Evolutionary conservation across 1,140 invertebrate genomes (phyloP), one percentile per base, ranked within the genome.

Genomic region (Gonatopus flavifemur): DNA sequence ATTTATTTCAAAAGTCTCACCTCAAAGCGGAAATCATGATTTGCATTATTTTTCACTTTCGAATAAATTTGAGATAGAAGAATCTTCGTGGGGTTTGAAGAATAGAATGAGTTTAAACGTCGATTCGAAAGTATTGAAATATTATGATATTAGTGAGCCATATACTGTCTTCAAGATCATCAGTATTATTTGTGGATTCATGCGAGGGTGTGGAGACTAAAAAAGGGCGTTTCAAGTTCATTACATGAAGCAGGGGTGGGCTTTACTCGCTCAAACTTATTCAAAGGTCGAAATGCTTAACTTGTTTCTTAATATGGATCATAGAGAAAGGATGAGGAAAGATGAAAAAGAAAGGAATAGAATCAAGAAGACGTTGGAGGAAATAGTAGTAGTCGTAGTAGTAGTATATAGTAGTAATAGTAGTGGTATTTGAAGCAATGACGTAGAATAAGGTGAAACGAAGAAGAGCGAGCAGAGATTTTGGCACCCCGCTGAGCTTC

Each of bases 401-500:
- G 38, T 21, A 39, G 18, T 1, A 37, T 24, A 32, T 22, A 35
- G 47, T 49, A 20, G 52, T 37, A 8, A 48, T 32, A 21, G 5
- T 24, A 16, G 28, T 19, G n/a, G n/a, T n/a, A n/a, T n/a, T n/a
- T n/a, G n/a, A n/a, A n/a, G n/a, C n/a, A n/a, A n/a, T n/a, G 31
- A 49, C 38, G 57, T 60, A 54, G 59, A 54, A 57, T 54, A 55
- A 58, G 46, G 52, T 41, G 52, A 45, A 43, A 56, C 44, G 57
- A 60, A 49, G 45, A 43, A 54, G 43, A 57, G 64, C 59, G 59
- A 51, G 56, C 61, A 66, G 64, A 70, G 59, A 74, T 74, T 70
- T 74, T 68, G 71, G 70, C 71, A 72, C 71, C 74, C 73, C 51
- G 70, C 74, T 76, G 74, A 37, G 74, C 53, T 59, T 63, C 63